Percentiles rank a stretch among this genome's conserved stretches.
These are phyloP conservation scores for Gymnocypris eckloni DNA, from an alignment of 2,797 vertebrate species.

Conservation along the genomic window DNA sequence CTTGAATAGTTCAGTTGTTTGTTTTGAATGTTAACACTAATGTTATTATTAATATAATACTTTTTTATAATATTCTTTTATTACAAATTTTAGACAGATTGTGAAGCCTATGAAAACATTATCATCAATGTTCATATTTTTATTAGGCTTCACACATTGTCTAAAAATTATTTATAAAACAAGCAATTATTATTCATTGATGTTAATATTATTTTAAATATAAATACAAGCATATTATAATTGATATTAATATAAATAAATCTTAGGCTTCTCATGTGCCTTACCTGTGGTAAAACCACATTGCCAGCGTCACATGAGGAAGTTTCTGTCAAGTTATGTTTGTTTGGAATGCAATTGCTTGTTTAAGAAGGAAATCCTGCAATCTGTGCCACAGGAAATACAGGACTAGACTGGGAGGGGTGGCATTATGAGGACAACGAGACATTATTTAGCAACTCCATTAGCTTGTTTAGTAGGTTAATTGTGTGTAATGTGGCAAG, in stretches of 20 bases:
- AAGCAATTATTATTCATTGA: not conserved
- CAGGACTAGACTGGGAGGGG: constrained; percentile 41
- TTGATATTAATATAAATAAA: not conserved
- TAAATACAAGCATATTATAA: not conserved
- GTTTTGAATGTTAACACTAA: not conserved
- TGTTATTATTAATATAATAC: not conserved
- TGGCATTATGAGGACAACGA: constrained; percentile 59
- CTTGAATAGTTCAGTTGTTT: not conserved
- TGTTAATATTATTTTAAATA: not conserved
- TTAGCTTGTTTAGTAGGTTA: constrained; percentile 27
- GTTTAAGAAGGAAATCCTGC: constrained; percentile 75
- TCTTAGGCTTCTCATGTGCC: not conserved
- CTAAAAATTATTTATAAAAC: not conserved
- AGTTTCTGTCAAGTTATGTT: constrained; percentile 54
- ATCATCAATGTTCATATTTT: not conserved
- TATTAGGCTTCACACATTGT: not conserved
- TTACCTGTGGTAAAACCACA: not conserved
- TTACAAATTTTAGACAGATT: not conserved
- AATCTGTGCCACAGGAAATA: constrained; percentile 74
- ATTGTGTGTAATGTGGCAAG: constrained; percentile 45
- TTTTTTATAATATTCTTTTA: not conserved
- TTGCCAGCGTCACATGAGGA: not conserved
- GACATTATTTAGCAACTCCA: constrained; percentile 17
- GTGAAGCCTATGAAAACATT: not conserved
- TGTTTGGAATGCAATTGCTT: constrained; percentile 56